phyloP scores from a whole-genome alignment of 1,140 invertebrate genomes.

The Drosophila nannoptera region DNA sequence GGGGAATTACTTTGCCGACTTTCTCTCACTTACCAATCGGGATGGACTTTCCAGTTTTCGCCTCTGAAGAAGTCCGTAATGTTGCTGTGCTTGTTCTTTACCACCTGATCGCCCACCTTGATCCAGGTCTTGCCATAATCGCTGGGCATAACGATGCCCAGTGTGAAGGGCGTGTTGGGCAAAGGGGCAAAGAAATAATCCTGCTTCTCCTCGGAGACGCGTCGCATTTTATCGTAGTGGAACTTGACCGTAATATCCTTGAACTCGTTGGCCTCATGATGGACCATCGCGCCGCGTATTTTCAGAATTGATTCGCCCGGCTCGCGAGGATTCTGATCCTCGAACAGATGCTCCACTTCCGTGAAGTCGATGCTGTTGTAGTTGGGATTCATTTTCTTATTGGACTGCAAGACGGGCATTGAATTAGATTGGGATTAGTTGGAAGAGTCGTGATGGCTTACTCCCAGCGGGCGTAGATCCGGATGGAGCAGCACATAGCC shows the following conservation, averaged over 20 bases:
- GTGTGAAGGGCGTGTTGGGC: slow-evolving; percentile 90
- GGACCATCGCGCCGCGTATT: slow-evolving; percentile 87
- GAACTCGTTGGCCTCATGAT: slow-evolving; percentile 84
- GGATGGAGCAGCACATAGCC: slow-evolving; percentile 93
- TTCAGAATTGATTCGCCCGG: slow-evolving; percentile 80
- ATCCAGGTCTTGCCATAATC: slow-evolving; percentile 88
- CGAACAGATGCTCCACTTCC: slow-evolving; percentile 93
- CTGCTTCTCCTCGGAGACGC: slow-evolving; percentile 88
- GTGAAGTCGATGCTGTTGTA: slow-evolving; percentile 98
- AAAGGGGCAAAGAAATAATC: slow-evolving; percentile 92
- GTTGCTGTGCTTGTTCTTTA: slow-evolving; percentile 83
- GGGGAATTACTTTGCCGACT: background rate
- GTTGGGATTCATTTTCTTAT: slow-evolving; percentile 90
- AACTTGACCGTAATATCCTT: slow-evolving; percentile 86
- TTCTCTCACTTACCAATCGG: slow-evolving; percentile 84
- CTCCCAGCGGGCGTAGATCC: slow-evolving; percentile 85
- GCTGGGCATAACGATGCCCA: slow-evolving; percentile 86
- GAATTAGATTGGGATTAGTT: background rate
- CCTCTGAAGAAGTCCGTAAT: slow-evolving; percentile 85
- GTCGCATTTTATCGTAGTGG: slow-evolving; percentile 89
- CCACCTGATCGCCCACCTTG: slow-evolving; percentile 85
- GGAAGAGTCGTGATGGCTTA: slow-evolving; percentile 75
- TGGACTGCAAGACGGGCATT: slow-evolving; percentile 46
- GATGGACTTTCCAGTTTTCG: slow-evolving; percentile 91
- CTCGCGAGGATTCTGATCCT: slow-evolving; percentile 80